phyloP scores from a whole-genome alignment of 2,113 vertebrate species.

The Megalops atlanticus region DNA sequence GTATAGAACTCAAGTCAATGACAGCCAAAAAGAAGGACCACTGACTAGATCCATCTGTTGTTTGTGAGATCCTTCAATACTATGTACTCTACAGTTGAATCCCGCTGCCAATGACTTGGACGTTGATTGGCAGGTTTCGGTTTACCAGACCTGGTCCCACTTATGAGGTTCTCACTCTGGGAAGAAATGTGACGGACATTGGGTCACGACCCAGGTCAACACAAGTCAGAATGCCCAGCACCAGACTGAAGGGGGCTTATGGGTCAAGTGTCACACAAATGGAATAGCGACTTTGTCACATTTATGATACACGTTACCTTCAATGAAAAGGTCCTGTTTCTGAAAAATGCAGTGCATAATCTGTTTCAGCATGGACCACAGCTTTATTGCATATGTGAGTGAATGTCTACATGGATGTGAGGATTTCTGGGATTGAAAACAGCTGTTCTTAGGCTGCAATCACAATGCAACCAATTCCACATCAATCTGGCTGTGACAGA shows the following conservation, averaged over 20 bases:
- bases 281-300: conserved; percentile 44
- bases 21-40: neutral
- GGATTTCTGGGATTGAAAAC: neutral
- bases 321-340: neutral
- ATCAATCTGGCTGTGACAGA: neutral
- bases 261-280: conserved; percentile 50
- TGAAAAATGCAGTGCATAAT: neutral
- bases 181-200: conserved; percentile 38
- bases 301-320: conserved; percentile 42
- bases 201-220: conserved; percentile 51
- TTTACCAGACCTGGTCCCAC: conserved; percentile 54
- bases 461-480: neutral
- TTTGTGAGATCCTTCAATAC: conserved; percentile 42
- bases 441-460: neutral
- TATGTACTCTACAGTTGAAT: conserved; percentile 27
- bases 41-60: conserved; percentile 45
- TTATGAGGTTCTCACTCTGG: conserved; percentile 50
- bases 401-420: neutral
- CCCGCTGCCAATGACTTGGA: conserved; percentile 25
- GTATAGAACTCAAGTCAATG: neutral
- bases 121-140: conserved; percentile 54
- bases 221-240: conserved; percentile 31
- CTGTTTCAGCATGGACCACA: neutral
- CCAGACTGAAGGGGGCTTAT: conserved; percentile 12
- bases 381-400: neutral